Evolutionary conservation across 2,797 vertebrate genomes (phyloP).

Genomic region (Apodemus agrarius): DNA sequence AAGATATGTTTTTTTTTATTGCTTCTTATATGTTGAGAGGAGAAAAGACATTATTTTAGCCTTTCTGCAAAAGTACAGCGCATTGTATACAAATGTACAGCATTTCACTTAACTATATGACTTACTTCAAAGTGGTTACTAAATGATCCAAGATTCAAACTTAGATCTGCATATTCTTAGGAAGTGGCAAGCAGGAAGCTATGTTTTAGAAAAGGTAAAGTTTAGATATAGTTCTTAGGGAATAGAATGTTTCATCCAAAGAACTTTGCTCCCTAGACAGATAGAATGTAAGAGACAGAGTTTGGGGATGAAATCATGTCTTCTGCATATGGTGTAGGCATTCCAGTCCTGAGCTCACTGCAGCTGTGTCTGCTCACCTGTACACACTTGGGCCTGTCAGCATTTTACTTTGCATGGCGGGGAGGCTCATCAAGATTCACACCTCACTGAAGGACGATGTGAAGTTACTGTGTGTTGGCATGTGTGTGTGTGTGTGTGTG

Average conservation of each 20-base stretch:
- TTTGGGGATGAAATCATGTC: neutral
- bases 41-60: neutral
- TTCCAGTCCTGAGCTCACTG: neutral
- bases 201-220: conserved; percentile 29
- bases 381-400: neutral
- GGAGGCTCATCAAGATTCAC: neutral
- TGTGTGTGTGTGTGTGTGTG: neutral
- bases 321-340: neutral
- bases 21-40: neutral
- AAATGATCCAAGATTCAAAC: conserved; percentile 27
- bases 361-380: neutral
- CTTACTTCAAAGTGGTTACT: conserved; percentile 35
- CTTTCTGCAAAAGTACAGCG: neutral
- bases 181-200: neutral
- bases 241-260: conserved; percentile 16
- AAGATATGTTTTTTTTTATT: neutral
- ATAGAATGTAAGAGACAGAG: neutral
- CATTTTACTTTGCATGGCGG: neutral
- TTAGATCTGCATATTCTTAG: conserved; percentile 50
- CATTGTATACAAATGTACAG: neutral
- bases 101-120: neutral
- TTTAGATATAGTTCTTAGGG: neutral
- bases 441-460: neutral
- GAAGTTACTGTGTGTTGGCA: neutral
- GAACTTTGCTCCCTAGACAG: neutral